phyloP scores from a whole-genome alignment of 2,797 vertebrate species.

The Pteropus rufus region DNA sequence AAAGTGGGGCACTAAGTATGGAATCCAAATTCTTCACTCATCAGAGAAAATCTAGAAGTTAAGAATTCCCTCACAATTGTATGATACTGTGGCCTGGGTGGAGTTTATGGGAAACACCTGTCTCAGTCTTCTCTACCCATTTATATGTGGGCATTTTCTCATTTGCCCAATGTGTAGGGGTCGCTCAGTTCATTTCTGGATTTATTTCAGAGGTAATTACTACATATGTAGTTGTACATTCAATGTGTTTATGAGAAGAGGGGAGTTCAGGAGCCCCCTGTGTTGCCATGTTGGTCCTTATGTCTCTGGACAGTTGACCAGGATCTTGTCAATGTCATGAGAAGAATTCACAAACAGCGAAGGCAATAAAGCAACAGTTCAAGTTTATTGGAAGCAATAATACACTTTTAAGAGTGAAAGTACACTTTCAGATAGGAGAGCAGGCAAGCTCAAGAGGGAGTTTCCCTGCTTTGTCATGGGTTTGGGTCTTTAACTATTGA shows the following conservation, averaged over 20 bases:
- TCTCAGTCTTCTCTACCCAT: not conserved
- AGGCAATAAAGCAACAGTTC: too few species aligned
- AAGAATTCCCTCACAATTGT: not conserved
- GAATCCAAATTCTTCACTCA: not conserved
- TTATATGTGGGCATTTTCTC: not conserved
- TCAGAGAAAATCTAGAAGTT: not conserved
- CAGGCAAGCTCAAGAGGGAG: too few species aligned
- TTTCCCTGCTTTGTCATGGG: too few species aligned
- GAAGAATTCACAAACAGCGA: too few species aligned
- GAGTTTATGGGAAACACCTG: not conserved
- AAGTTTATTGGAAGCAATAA: too few species aligned
- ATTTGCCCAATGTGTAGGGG: not conserved
- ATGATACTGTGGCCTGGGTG: not conserved
- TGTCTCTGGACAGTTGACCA: too few species aligned
- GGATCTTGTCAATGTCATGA: too few species aligned
- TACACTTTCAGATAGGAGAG: too few species aligned
- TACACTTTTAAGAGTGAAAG: too few species aligned
- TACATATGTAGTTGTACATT: not conserved
- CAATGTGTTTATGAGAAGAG: not conserved
- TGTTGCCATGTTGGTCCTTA: not conserved
- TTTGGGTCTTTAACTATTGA: too few species aligned
- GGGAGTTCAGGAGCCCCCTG: not conserved
- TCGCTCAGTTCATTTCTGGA: not conserved
- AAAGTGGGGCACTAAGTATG: not conserved
- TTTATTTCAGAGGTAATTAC: not conserved